Conservation (phyloP, 64 coral and sea anemone genomes). For the Stichodactyla mertensii region DNA sequence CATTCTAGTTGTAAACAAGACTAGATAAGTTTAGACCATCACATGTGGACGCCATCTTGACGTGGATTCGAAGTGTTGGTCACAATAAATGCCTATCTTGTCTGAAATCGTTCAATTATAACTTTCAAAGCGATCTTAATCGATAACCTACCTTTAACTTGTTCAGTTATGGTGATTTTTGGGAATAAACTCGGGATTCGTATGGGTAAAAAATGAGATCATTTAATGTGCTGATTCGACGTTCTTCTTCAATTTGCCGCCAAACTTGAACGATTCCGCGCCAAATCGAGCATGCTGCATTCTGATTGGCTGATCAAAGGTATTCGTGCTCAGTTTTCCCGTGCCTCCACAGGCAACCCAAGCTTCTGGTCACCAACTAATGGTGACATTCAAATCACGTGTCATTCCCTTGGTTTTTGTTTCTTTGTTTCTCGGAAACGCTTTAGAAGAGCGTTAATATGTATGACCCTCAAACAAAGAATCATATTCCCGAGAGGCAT, state of each 20-base stretch:
- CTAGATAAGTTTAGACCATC: not conserved
- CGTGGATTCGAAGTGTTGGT: not conserved
- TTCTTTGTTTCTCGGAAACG: too few relatives aligned
- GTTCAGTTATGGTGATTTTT: not conserved
- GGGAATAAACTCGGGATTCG: not conserved
- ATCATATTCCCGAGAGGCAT: too few relatives aligned
- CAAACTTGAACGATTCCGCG: not conserved
- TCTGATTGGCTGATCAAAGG: constrained; percentile 13
- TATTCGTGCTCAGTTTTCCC: not conserved
- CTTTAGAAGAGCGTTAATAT: too few relatives aligned
- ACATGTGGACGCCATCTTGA: constrained; percentile 9
- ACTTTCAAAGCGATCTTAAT: not conserved
- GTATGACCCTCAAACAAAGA: too few relatives aligned
- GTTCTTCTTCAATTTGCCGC: constrained; percentile 13
- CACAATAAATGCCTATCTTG: not conserved
- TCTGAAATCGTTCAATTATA: not conserved
- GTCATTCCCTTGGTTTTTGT: too few relatives aligned
- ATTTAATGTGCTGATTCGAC: not conserved
- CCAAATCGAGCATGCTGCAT: constrained; percentile 21
- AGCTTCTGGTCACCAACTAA: not conserved
- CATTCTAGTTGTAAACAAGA: constrained; percentile 19
- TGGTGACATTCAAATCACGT: too few relatives aligned
- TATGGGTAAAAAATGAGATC: not conserved
- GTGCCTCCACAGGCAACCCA: not conserved
- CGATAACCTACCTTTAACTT: not conserved